Base-by-base conservation (phyloP, 2,113 vertebrate species). In the Carettochelys insculpta region DNA sequence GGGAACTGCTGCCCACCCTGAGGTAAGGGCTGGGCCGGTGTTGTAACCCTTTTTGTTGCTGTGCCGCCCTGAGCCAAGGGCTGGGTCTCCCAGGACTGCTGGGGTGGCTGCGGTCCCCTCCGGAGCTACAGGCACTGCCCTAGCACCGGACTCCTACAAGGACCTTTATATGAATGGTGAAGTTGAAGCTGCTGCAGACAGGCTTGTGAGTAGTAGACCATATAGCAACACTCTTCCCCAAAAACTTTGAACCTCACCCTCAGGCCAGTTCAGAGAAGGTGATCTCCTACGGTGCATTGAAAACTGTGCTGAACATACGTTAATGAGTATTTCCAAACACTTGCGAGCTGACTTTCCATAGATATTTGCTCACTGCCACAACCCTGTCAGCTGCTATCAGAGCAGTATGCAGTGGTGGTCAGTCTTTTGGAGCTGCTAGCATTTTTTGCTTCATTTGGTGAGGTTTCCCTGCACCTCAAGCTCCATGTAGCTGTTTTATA, bases 391-490 rank as follows among this genome's bases (percentile, higher is more conserved):
- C 38, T 83, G 11, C 24, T 85, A 77, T 45, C 83, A 90, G 86
- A 88, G 45, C n/a, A 20, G 0, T 79, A 17, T 73, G 73, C 71
- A 53, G 81, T 11, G 24, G 25, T 52, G 16, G 29, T 65, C 65
- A 56, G 0, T 12, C 22, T 53, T 41, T 2, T 31, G 90, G 52
- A 83, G 22, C 31, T 77, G 22, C 4, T 77, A 25, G 4, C 50
- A 43, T 90, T 84, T 48, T 12, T 82, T 75, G 50, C 79, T 91
- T 10, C 5, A 38, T 77, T 14, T 92, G 87, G 47, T 2, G 47
- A 88, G 83, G 31, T 80, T 31, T 38, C 89, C 6, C 17, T 78
- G 8, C 58, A 79, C 77, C 78, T 89, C 58, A 90, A 92, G 79
- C 50, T 3, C 4, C 65, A 83, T 82, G 10, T 68, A 82, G 73